Conservation (phyloP, 1,140 invertebrate genomes). For the Sycophaga agraensis region DNA sequence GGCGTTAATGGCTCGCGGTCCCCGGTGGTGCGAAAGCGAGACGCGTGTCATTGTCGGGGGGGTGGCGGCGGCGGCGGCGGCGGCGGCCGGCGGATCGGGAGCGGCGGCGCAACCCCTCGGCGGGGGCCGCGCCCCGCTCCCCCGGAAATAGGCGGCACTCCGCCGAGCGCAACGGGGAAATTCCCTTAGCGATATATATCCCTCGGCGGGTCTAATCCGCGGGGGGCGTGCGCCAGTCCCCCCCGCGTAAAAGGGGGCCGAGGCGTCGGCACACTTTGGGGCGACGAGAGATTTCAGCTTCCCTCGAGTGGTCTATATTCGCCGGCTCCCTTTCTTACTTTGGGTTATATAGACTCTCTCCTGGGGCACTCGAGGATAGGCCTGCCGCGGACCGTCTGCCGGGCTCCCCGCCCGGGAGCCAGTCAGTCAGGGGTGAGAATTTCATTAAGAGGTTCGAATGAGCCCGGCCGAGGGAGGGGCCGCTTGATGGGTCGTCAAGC, state of each 20-base stretch:
- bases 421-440: slow-evolving; percentile 60
- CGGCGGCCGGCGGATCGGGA: too few species aligned
- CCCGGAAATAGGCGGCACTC: background rate
- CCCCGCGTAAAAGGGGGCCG: slow-evolving; percentile 57
- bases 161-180: slow-evolving; percentile 16
- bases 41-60: slow-evolving; percentile 49
- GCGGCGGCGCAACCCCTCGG: background rate
- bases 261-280: slow-evolving; percentile 48
- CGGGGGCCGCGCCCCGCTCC: background rate
- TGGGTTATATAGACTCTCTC: slow-evolving; percentile 32
- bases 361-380: slow-evolving; percentile 42
- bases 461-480: slow-evolving; percentile 55
- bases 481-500: slow-evolving; percentile 60
- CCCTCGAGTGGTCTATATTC: slow-evolving; percentile 46
- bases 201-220: slow-evolving; percentile 36
- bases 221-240: slow-evolving; percentile 45
- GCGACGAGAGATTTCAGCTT: slow-evolving; percentile 56
- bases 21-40: slow-evolving; percentile 53
- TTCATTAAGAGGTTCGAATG: slow-evolving; percentile 63
- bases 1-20: slow-evolving; percentile 54
- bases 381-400: slow-evolving; percentile 46
- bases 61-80: too few species aligned
- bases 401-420: too few species aligned
- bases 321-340: slow-evolving; percentile 28
- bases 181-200: slow-evolving; percentile 36